Evolutionary conservation across 2,797 vertebrate species (phyloP).

Genomic region (Margarornis squamiger): DNA sequence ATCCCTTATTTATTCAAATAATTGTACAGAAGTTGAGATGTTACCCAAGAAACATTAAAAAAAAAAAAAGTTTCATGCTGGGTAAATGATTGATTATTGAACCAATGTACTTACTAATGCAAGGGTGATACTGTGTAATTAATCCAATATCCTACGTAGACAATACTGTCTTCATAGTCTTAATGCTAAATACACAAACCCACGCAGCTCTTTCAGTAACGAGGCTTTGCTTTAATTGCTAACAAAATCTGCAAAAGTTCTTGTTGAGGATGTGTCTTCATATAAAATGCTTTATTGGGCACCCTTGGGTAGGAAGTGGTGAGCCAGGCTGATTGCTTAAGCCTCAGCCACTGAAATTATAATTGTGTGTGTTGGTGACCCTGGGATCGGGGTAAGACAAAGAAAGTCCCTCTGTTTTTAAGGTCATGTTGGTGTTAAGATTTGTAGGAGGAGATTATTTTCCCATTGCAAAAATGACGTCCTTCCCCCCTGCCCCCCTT

Average conservation of each 20-base stretch:
- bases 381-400: conserved; percentile 24
- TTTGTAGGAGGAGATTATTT: background rate
- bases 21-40: background rate
- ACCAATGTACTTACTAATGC: background rate
- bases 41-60: background rate
- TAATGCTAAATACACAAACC: background rate
- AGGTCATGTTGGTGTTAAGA: background rate
- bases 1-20: background rate
- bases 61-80: background rate
- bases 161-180: conserved; percentile 33
- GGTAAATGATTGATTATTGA: background rate
- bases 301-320: conserved; percentile 64
- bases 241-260: conserved; percentile 56
- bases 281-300: conserved; percentile 69
- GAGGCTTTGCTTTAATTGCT: conserved; percentile 52
- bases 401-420: background rate
- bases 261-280: conserved; percentile 58
- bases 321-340: conserved; percentile 62
- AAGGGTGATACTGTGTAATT: background rate
- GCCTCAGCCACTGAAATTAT: conserved; percentile 37
- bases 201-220: background rate
- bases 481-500: accelerated
- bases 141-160: background rate
- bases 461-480: background rate
- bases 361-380: conserved; percentile 30